Evolutionary conservation across 1,140 invertebrate genomes (phyloP), one percentile per base, ranked within the genome.

Genomic region (Anthonomus grandis): DNA sequence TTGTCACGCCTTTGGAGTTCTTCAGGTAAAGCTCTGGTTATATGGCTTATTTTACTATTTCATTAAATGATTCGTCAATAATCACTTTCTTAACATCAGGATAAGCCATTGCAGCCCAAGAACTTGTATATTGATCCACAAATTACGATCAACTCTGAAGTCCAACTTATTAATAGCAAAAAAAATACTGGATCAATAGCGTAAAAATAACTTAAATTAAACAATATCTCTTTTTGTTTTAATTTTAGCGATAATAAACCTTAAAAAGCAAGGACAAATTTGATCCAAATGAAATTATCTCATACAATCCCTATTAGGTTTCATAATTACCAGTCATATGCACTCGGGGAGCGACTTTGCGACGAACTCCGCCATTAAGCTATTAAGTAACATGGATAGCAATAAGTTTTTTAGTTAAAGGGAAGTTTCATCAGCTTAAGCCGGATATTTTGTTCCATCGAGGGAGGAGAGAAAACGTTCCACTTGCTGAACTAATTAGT

Each of bases 401-500:
- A 13, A 12, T 39, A 39, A 39, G 38, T 39, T 39, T 39, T 39
- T 39, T 39, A 39, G 38, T 17, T 13, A 39, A 39, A 12, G 38
- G 17, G n/a, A 12, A 39, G 15, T 39, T 39, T 39, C 38, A 39
- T 39, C 38, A 39, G 38, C 38, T 39, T 39, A 39, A 12, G 18
- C 2, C 18, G 38, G 38, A 39, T 39, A 39, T 39, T 39, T 17
- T 39, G 38, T 39, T 39, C 38, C 38, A 39, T n/a, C n/a, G n/a
- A n/a, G n/a, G n/a, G n/a, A n/a, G n/a, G n/a, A n/a, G n/a, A 17
- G 18, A 17, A 17, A 39, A 39, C 38, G 38, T 4, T 39, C 38
- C 38, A 39, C 38, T 39, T 39, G n/a, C 12, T 39, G 38, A 12
- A 17, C 38, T 39, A 39, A 39, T 39, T 39, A 39, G 38, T 39